Base-by-base conservation (phyloP, 2,113 vertebrate genomes). In the Channa argus region DNA sequence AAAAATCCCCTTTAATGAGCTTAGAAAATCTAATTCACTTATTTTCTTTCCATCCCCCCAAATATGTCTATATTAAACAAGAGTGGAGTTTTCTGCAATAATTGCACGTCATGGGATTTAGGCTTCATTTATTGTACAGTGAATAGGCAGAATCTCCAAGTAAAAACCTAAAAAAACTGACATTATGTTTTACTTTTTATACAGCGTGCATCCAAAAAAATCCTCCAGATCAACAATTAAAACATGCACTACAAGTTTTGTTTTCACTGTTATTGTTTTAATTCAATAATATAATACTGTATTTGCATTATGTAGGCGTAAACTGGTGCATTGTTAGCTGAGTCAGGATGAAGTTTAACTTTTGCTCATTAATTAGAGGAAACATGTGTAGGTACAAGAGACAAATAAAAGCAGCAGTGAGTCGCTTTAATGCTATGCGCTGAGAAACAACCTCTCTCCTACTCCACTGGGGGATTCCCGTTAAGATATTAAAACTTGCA, bases 91-190 rank as follows among this genome's bases (percentile, higher is more conserved):
- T 69, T 83, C 62, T 63, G 64, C 88, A 33, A 79, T 90, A 92
- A 92, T 91, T 91, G 82, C 82, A 56, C 84, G 89, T 89, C 83
- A 11, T 54, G 86, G 82, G 86, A 77, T 58, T 86, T 60, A n/a
- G 44, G 68, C 86, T 83, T 76, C 77, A 79, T 86, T 88, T 86
- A 77, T 88, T 86, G 87, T 76, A 80, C 81, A 77, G 82, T 55
- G 63, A 84, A 73, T 45, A 85, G 70, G 53, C 65, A 37, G 67
- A 71, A 79, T 66, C 71, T 86, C 46, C 51, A 44, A 60, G 65
- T 65, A 78, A 88, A 88, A 63, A 77, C 56, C 24, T 71, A 37
- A 83, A 84, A 79, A 66, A 66, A 68, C 47, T 9, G 69, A 38
- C 58, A 53, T 37, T 24, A 63, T 60, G 51, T 71, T 49, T 74